Percentiles rank a stretch among this genome's conserved stretches.
Conservation (phyloP, 2,797 vertebrate species). For the Hippocampus kuda region DNA sequence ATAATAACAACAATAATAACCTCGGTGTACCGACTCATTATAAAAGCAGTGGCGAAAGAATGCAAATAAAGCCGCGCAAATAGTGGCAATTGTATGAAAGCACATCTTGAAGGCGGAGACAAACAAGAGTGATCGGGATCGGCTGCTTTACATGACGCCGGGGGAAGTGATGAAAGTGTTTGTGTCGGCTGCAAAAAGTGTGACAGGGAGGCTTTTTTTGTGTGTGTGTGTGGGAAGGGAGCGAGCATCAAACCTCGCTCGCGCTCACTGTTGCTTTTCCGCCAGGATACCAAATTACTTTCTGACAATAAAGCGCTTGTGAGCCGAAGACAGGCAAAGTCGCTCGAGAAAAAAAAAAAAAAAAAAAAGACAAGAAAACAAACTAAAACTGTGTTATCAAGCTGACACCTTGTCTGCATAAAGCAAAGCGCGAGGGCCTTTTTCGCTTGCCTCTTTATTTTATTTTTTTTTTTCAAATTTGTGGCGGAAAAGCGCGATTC, state of each 20-base stretch:
- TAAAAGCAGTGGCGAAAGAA: neutral
- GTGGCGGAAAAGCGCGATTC: slow-evolving; percentile 39
- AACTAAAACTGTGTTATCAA: slow-evolving; percentile 8
- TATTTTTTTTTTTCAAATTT: slow-evolving; percentile 8
- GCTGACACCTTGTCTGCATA: slow-evolving; percentile 16
- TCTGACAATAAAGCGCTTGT: slow-evolving; percentile 20
- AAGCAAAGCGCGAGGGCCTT: slow-evolving; percentile 12
- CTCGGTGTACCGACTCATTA: too few species aligned
- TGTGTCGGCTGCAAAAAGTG: slow-evolving; percentile 8
- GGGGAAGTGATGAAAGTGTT: slow-evolving; percentile 15
- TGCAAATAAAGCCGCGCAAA: neutral
- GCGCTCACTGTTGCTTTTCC: slow-evolving; percentile 22
- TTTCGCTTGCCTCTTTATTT: slow-evolving; percentile 21
- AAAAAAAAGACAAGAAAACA: slow-evolving; percentile 21
- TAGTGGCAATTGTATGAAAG: neutral
- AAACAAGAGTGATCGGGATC: slow-evolving; percentile 1
- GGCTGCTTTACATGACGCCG: slow-evolving; percentile 12
- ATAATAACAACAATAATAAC: too few species aligned
- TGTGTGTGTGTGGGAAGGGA: slow-evolving; percentile 20
- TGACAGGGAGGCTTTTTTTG: slow-evolving; percentile 23
- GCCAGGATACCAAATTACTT: slow-evolving; percentile 21
- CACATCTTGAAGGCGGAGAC: neutral
- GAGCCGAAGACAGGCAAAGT: slow-evolving; percentile 6
- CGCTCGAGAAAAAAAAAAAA: slow-evolving; percentile 1
- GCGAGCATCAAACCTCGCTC: slow-evolving; percentile 19